Percentiles rank a stretch among this genome's conserved stretches.
These are phyloP conservation scores for Saccostrea cuccullata DNA, from an alignment of 1,140 invertebrate species.

Conservation along the genomic window DNA sequence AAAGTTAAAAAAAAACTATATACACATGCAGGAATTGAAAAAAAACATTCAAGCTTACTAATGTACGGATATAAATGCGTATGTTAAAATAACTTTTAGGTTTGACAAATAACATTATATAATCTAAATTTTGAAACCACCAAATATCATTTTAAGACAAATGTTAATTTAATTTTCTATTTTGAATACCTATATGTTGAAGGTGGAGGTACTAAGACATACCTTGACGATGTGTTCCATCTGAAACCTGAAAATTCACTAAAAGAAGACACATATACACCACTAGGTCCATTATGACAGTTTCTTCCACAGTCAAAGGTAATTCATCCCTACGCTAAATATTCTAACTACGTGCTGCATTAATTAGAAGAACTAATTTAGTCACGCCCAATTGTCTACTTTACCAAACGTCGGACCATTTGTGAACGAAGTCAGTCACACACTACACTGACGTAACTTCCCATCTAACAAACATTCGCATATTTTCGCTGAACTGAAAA, in stretches of 20 bases:
- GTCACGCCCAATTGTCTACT: slow-evolving; percentile 3
- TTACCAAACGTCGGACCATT: background rate
- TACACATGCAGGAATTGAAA: too few relatives aligned
- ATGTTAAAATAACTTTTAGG: too few relatives aligned
- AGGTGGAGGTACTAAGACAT: background rate
- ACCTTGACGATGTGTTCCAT: slow-evolving; percentile 22
- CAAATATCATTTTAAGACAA: too few relatives aligned
- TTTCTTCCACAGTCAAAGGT: background rate
- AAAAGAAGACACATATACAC: slow-evolving; percentile 12
- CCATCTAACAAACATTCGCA: background rate
- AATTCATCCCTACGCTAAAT: background rate
- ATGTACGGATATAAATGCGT: too few relatives aligned
- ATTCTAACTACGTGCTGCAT: background rate
- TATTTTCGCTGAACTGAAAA: background rate
- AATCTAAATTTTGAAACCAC: too few relatives aligned
- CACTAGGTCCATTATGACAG: background rate
- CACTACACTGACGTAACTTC: slow-evolving; percentile 5
- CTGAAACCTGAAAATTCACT: background rate
- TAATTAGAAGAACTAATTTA: slow-evolving; percentile 1
- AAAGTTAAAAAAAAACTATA: too few relatives aligned
- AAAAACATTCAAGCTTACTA: too few relatives aligned
- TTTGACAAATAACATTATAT: too few relatives aligned
- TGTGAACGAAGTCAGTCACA: slow-evolving; percentile 11
- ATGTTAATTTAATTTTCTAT: too few relatives aligned
- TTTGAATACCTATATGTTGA: background rate